Percentiles rank a stretch among this genome's conserved stretches.
Conservation (phyloP, 2,113 vertebrate species). For the Holacanthus passer region DNA sequence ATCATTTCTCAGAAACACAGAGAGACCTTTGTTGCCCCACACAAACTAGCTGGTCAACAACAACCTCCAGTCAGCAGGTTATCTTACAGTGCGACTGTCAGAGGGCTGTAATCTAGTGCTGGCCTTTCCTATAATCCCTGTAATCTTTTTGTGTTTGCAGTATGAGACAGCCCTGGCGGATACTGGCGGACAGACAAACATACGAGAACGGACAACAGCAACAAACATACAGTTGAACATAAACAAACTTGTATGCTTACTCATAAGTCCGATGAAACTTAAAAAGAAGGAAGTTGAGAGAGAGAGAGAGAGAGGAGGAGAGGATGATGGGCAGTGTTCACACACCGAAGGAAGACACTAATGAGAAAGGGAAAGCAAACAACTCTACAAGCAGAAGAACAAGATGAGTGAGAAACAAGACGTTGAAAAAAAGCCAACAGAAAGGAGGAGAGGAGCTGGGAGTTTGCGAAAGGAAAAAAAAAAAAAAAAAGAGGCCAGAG, state of each 20-base stretch:
- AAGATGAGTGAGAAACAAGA: slow-evolving; percentile 17
- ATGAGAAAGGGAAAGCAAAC: slow-evolving; percentile 18
- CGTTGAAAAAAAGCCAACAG: not conserved
- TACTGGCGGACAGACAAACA: not conserved
- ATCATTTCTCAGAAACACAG: not conserved
- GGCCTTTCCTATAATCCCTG: slow-evolving; percentile 74
- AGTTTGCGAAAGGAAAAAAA: not conserved
- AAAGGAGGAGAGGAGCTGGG: not conserved
- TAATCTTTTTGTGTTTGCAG: slow-evolving; percentile 71
- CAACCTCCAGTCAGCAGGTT: slow-evolving; percentile 63
- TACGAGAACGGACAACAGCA: not conserved
- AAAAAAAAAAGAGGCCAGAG: slow-evolving; percentile 32
- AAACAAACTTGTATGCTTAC: slow-evolving; percentile 26
- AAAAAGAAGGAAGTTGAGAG: slow-evolving; percentile 34
- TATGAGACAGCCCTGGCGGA: slow-evolving; percentile 36
- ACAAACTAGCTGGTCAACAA: slow-evolving; percentile 12
- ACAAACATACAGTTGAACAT: slow-evolving; percentile 6
- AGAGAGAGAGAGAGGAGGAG: not conserved
- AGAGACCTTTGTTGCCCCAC: slow-evolving; percentile 10
- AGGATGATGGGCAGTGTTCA: not conserved
- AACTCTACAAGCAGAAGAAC: not conserved
- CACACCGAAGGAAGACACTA: not conserved
- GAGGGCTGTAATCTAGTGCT: slow-evolving; percentile 72
- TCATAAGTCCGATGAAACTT: not conserved
- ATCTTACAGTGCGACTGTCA: slow-evolving; percentile 57